Percentiles rank a stretch among this genome's conserved stretches.
These are phyloP conservation scores for Papilio xuthus DNA, from an alignment of 1,140 invertebrate species.

Conservation along the genomic window DNA sequence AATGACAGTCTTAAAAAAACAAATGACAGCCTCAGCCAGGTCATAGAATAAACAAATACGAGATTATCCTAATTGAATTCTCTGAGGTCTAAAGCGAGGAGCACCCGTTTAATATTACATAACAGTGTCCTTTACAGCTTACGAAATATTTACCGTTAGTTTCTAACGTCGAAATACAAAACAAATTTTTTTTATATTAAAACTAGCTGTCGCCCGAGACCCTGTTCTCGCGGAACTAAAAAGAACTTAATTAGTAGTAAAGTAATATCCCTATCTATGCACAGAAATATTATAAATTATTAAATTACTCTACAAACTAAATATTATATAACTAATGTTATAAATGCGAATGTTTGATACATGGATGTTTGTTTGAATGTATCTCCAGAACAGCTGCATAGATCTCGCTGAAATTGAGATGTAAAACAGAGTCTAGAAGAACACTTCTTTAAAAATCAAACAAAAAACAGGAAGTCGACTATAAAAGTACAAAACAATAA, in stretches of 20 bases:
- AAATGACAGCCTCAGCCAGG: slow-evolving; percentile 16
- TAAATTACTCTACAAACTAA: no score
- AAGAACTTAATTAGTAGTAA: no score
- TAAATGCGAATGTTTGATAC: no score
- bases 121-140: background rate
- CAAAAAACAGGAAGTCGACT: background rate
- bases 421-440: no score
- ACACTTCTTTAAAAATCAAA: background rate
- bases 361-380: no score
- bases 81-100: slow-evolving; percentile 18
- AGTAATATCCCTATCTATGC: no score
- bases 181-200: background rate
- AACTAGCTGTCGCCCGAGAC: background rate
- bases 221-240: no score
- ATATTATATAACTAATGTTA: no score
- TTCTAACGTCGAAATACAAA: background rate
- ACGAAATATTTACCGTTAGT: background rate
- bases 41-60: slow-evolving; percentile 32
- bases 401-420: no score
- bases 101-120: background rate
- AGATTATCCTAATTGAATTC: slow-evolving; percentile 32
- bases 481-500: background rate
- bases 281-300: no score
- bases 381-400: no score
- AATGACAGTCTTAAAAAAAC: slow-evolving; percentile 11